A percentile compares a stretch with the other conserved stretches of the same genome.
Evolutionary conservation across 2,888 invertebrate genomes (phyloP).

Genomic region (Ormyrus rosae): DNA sequence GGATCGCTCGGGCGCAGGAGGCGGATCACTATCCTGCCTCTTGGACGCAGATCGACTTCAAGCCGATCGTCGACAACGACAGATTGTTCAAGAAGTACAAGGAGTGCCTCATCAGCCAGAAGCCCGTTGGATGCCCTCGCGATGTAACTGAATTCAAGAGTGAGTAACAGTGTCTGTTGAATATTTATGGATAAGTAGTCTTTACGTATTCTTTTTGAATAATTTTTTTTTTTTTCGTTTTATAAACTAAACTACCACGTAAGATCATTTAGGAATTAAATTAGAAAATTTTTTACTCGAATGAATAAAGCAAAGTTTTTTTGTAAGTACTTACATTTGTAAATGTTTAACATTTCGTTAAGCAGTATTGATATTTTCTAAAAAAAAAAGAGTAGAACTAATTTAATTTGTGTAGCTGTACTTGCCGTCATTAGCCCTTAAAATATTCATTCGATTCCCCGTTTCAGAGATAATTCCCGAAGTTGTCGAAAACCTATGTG

Average conservation of each 20-base stretch:
- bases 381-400: no score
- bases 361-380: no score
- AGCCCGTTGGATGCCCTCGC: constrained; percentile 56
- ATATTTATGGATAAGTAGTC: not conserved
- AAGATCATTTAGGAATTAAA: no score
- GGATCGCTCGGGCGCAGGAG: not conserved
- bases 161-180: constrained; percentile 42
- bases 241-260: no score
- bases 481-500: constrained; percentile 57
- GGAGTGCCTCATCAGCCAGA: constrained; percentile 54
- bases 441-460: no score
- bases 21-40: constrained; percentile 53
- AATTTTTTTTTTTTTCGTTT: not conserved
- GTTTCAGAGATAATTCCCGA: constrained; percentile 59
- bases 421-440: no score
- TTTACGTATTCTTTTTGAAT: not conserved
- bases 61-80: constrained; percentile 58
- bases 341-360: no score
- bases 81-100: constrained; percentile 61
- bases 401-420: no score
- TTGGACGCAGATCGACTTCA: constrained; percentile 58
- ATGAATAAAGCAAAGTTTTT: no score
- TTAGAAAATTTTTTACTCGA: no score
- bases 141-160: constrained; percentile 58
- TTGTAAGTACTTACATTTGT: no score